These are phyloP conservation scores for Epicampocera succincta DNA, from an alignment of 2,888 invertebrate species.

Conservation along the genomic window DNA sequence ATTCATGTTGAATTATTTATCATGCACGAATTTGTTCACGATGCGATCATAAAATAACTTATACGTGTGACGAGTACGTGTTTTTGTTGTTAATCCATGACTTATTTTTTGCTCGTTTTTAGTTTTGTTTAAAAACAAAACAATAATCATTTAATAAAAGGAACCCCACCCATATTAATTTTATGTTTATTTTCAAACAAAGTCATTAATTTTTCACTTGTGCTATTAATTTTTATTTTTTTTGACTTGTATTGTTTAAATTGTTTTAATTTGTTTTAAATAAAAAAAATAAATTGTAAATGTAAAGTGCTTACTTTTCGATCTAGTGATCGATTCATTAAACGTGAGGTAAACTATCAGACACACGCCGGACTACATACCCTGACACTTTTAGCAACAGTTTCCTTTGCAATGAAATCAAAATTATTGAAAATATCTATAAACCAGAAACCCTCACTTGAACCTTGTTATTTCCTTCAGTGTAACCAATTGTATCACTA, in stretches of 20 bases:
- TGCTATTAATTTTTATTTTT: constrained; percentile 3
- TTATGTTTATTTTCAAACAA: constrained; percentile 26
- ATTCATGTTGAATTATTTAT: constrained; percentile 30
- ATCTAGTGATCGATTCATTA: too few species aligned
- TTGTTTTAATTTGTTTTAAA: constrained; percentile 21
- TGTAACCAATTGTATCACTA: too few species aligned
- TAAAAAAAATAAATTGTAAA: too few species aligned
- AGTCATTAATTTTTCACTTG: constrained; percentile 22
- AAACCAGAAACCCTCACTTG: too few species aligned
- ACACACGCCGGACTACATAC: too few species aligned
- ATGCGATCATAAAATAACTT: constrained; percentile 8
- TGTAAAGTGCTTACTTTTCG: too few species aligned
- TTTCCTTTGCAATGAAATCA: too few species aligned
- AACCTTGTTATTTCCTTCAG: too few species aligned
- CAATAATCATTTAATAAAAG: neutral
- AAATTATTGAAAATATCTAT: too few species aligned
- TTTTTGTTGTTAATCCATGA: neutral
- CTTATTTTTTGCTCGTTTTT: neutral
- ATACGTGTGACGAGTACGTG: neutral
- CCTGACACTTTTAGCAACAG: too few species aligned
- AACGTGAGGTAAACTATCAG: too few species aligned
- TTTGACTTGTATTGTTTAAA: neutral
- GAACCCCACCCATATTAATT: constrained; percentile 56
- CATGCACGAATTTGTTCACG: neutral
- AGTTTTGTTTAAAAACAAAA: too few species aligned